phyloP scores from a whole-genome alignment of 2,888 invertebrate species.

The Amphipyra berbera region DNA sequence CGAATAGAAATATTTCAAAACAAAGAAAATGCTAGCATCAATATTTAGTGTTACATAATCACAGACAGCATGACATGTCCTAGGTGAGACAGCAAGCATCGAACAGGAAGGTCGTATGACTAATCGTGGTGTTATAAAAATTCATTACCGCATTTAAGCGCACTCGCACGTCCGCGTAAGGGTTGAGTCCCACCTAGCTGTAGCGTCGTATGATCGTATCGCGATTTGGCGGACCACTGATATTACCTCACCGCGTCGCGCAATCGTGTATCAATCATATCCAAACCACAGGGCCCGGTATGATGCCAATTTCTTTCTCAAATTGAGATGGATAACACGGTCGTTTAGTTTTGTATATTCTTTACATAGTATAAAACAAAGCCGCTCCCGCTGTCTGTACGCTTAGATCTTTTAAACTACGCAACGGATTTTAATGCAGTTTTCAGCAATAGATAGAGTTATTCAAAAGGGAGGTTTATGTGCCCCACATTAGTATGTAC shows the following conservation, averaged over 20 bases:
- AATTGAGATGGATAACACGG: too few relatives aligned
- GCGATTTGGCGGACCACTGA: neutral
- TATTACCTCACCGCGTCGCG: neutral
- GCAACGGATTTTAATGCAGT: too few relatives aligned
- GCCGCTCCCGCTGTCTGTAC: too few relatives aligned
- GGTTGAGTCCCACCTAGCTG: conserved; percentile 65
- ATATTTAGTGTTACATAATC: neutral
- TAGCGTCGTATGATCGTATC: neutral
- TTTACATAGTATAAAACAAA: too few relatives aligned
- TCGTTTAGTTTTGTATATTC: too few relatives aligned
- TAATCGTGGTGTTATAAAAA: conserved; percentile 23
- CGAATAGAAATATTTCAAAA: too few relatives aligned
- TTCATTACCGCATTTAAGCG: conserved; percentile 31
- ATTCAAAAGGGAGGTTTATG: too few relatives aligned
- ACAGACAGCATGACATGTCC: neutral
- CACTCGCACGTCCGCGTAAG: conserved; percentile 39
- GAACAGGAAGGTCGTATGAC: conserved; percentile 32
- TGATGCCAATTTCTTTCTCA: neutral
- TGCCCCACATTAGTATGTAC: too few relatives aligned
- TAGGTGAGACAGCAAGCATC: neutral
- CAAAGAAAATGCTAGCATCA: neutral
- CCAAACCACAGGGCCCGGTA: too few relatives aligned
- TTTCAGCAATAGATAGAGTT: too few relatives aligned
- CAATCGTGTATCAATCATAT: too few relatives aligned
- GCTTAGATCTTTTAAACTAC: too few relatives aligned